Evolutionary conservation across 2,888 invertebrate genomes (phyloP).

Genomic region (Ecdyonurus torrentis): DNA sequence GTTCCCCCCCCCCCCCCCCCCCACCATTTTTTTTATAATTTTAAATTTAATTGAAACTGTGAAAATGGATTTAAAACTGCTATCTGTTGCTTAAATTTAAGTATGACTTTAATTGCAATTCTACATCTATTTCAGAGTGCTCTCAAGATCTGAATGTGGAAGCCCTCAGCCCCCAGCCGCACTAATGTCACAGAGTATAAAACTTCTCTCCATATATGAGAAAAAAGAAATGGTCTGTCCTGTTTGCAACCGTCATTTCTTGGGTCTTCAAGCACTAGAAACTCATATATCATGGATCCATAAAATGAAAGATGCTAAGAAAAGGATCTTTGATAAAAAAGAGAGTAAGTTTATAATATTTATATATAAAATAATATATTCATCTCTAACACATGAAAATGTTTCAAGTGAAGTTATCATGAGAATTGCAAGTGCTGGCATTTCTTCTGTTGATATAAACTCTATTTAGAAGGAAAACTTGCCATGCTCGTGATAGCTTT

Average conservation of each 20-base stretch:
- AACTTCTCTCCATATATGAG: slow-evolving; percentile 14
- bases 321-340: slow-evolving; percentile 7
- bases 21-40: no score
- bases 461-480: no score
- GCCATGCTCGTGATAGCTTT: no score
- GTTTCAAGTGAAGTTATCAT: no score
- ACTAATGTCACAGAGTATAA: not conserved
- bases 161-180: no score
- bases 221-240: slow-evolving; percentile 19
- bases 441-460: no score
- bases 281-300: slow-evolving; percentile 15
- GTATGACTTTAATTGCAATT: not conserved
- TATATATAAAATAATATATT: no score
- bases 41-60: no score
- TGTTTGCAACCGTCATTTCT: slow-evolving; percentile 17
- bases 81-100: not conserved
- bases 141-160: no score
- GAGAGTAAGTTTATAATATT: not conserved
- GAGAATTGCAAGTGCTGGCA: no score
- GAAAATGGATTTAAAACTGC: not conserved
- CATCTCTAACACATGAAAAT: no score
- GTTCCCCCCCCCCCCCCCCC: no score
- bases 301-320: slow-evolving; percentile 10
- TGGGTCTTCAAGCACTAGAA: slow-evolving; percentile 18
- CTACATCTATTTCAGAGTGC: not conserved